Evolutionary conservation across 2,797 vertebrate species (phyloP).

Genomic region (Vespertilio murinus): DNA sequence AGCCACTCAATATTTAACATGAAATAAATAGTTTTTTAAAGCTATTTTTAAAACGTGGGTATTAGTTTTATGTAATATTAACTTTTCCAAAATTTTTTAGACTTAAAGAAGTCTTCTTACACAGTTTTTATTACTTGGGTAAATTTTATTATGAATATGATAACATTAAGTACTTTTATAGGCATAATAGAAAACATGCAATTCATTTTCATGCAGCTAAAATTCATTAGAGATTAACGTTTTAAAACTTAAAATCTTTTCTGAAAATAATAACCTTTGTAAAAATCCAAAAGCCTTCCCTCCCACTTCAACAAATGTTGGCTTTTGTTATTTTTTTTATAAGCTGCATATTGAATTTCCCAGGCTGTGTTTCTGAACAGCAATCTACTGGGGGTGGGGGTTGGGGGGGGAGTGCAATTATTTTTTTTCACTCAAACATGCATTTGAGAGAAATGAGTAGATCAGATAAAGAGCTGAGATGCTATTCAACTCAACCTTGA

Average conservation of each 20-base stretch:
- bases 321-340: slow-evolving; percentile 78
- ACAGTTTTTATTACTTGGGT: slow-evolving; percentile 31
- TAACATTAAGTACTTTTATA: slow-evolving; percentile 55
- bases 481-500: slow-evolving; percentile 89
- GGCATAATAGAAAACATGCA: not conserved
- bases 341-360: slow-evolving; percentile 86
- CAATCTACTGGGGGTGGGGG: slow-evolving; percentile 79
- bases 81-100: slow-evolving; percentile 33
- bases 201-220: slow-evolving; percentile 68
- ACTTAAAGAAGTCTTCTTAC: slow-evolving; percentile 25
- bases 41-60: slow-evolving; percentile 30
- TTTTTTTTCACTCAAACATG: slow-evolving; percentile 86
- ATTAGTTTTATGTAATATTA: slow-evolving; percentile 23
- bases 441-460: slow-evolving; percentile 88
- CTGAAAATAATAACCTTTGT: slow-evolving; percentile 69
- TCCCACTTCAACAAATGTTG: slow-evolving; percentile 67
- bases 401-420: slow-evolving; percentile 82
- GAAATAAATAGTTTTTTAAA: slow-evolving; percentile 63
- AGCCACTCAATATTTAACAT: slow-evolving; percentile 12
- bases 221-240: slow-evolving; percentile 64
- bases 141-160: slow-evolving; percentile 49
- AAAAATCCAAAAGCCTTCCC: slow-evolving; percentile 70
- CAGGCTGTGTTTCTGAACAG: slow-evolving; percentile 84
- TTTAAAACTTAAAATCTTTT: slow-evolving; percentile 77
- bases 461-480: slow-evolving; percentile 88